These are phyloP conservation scores for Cottoperca gobio DNA, from an alignment of 2,797 vertebrate species.

Conservation along the genomic window DNA sequence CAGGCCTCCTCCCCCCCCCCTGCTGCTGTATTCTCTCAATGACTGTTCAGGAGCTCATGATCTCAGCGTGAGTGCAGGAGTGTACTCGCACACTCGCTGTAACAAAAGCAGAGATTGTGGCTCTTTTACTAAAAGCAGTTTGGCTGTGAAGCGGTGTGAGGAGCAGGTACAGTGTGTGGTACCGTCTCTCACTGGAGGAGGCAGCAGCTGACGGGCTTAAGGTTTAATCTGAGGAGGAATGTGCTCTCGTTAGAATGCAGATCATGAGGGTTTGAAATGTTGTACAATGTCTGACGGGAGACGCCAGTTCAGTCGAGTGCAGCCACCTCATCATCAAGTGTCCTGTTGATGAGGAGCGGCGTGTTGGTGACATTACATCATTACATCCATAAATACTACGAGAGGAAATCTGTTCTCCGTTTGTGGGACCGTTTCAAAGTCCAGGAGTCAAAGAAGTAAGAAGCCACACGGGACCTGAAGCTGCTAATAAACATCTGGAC, in stretches of 20 bases:
- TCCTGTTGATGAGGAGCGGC: no score
- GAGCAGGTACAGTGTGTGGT: constrained; percentile 9
- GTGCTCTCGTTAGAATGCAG: constrained; percentile 43
- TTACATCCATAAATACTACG: no score
- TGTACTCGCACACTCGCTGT: constrained; percentile 6
- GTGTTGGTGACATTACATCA: no score
- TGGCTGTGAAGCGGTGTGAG: background rate
- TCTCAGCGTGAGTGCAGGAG: constrained; percentile 74
- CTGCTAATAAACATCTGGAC: no score
- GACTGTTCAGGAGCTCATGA: constrained; percentile 80
- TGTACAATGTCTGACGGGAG: constrained; percentile 32
- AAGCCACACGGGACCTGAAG: no score
- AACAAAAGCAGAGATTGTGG: constrained; percentile 40
- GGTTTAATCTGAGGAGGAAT: constrained; percentile 61
- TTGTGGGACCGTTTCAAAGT: no score
- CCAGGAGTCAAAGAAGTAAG: no score
- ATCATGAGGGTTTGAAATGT: constrained; percentile 32
- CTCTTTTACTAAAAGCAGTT: background rate
- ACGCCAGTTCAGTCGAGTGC: no score
- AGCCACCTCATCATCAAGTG: no score
- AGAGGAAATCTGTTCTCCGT: no score
- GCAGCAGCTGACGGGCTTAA: constrained; percentile 32
- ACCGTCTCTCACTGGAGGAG: background rate
- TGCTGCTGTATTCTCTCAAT: constrained; percentile 17
- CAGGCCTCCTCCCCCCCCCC: constrained; percentile 5